A percentile compares a stretch with the other conserved stretches of the same genome.
These are phyloP conservation scores for Calliphora vomitoria DNA, from an alignment of 2,888 invertebrate genomes.

Conservation along the genomic window DNA sequence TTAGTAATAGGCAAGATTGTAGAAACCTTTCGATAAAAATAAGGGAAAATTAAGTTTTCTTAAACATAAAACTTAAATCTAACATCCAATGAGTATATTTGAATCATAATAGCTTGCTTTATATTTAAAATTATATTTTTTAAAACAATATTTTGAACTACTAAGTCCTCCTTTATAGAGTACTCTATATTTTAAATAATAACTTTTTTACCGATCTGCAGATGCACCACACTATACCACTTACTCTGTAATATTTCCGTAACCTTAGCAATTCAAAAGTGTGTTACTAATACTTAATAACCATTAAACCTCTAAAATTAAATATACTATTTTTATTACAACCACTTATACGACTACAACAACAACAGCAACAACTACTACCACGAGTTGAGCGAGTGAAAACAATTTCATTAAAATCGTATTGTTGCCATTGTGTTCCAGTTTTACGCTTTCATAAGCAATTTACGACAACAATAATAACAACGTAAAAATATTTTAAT, in stretches of 20 bases:
- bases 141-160: no score
- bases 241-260: not conserved
- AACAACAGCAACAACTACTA: slow-evolving; percentile 7
- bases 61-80: no score
- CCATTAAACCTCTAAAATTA: slow-evolving; percentile 42
- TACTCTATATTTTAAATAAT: no score
- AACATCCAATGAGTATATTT: no score
- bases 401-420: slow-evolving; percentile 60
- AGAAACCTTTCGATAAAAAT: no score
- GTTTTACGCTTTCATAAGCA: slow-evolving; percentile 69
- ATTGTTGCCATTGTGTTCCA: slow-evolving; percentile 50
- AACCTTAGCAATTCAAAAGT: slow-evolving; percentile 32
- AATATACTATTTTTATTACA: slow-evolving; percentile 41
- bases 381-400: slow-evolving; percentile 13
- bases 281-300: slow-evolving; percentile 48
- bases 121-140: no score
- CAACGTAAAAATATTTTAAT: slow-evolving; percentile 59
- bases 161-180: no score
- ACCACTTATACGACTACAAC: slow-evolving; percentile 8
- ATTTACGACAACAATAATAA: slow-evolving; percentile 51
- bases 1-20: no score
- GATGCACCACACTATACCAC: no score
- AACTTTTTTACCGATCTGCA: not conserved
- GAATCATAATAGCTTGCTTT: no score
- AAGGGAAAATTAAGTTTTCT: no score